A percentile compares a stretch with the other conserved stretches of the same genome.
phyloP scores from a whole-genome alignment of 2,797 vertebrate species.

The Chiloscyllium punctatum region DNA sequence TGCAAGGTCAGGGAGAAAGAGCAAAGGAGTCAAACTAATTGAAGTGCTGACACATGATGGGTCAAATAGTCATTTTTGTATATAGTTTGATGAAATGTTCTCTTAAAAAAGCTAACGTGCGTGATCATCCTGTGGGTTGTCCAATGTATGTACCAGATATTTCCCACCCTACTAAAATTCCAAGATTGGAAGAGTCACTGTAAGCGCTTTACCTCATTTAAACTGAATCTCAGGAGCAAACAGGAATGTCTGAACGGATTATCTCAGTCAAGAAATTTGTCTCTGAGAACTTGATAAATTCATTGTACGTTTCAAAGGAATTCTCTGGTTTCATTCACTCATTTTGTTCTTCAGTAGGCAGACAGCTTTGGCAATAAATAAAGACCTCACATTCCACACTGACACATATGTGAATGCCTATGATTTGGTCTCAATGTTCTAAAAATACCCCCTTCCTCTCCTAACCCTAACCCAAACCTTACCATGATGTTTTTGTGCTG shows the following conservation, averaged over 20 bases:
- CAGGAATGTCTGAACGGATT: not conserved
- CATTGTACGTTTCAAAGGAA: not conserved
- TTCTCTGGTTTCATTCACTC: not conserved
- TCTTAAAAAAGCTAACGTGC: not conserved
- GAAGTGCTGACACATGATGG: not conserved
- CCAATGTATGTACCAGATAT: not conserved
- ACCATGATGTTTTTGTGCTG: slow-evolving; percentile 34
- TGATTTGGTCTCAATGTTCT: not conserved
- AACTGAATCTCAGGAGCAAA: not conserved
- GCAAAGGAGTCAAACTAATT: not conserved
- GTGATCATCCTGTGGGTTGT: not conserved
- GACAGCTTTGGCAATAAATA: not conserved
- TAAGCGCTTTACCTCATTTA: not conserved
- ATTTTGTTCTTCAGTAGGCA: not conserved
- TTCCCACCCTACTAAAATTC: not conserved
- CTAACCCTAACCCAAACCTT: not conserved
- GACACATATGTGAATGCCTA: not conserved
- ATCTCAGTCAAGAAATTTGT: not conserved
- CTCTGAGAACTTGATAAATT: not conserved
- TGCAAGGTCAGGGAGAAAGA: not conserved
- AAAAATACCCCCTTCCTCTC: not conserved
- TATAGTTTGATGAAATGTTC: not conserved
- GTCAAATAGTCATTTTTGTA: not conserved
- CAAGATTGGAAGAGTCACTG: not conserved
- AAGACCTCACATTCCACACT: not conserved